Evolutionary conservation across 2,888 invertebrate genomes (phyloP), one percentile per base, ranked within the genome.

Genomic region (Pocota personata): DNA sequence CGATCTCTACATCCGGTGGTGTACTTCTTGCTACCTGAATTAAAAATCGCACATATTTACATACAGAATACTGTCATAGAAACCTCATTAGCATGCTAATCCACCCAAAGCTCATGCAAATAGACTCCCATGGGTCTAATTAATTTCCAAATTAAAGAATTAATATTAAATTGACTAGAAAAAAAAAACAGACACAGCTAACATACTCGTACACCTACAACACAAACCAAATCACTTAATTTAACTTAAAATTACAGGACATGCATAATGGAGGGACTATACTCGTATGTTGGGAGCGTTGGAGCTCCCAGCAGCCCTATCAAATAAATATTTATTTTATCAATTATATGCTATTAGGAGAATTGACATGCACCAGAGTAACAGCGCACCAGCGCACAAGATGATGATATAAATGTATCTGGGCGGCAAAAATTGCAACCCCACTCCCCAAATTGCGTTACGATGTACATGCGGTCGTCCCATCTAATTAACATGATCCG

Each of bases 311-410:
- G 37, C 40, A 50, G 43, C 57, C 73, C 58, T 50, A n/a, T 43
- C 73, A 58, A 66, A 84, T 84, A 80, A 84, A 84, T 84, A 84
- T 84, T 80, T 84, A 80, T 75, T 84, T 79, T 84, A 84, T 84
- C 84, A 80, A 84, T 84, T 76, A 79, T 43, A 66, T 66, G 46
- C 69, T 71, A 76, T 71, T 75, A 71, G 75, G 66, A 64, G 37
- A 80, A 71, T 46, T 80, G 84, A 84, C 84, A 79, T 84, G 80
- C 69, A 79, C 50, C 64, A 58, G 35, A 75, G 55, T 27, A 14
- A 27, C 30, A 24, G 16, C 3, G 19, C 27, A 43, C 14, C 27
- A 24, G 67, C 60, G 24, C 35, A 40, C 71, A 19, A 79, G 64
- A 71, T 57, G 82, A 76, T 76, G 69, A 27, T 52, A 58, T 43